Conservation (phyloP, 2,797 vertebrate genomes). For the Merluccius polli region DNA sequence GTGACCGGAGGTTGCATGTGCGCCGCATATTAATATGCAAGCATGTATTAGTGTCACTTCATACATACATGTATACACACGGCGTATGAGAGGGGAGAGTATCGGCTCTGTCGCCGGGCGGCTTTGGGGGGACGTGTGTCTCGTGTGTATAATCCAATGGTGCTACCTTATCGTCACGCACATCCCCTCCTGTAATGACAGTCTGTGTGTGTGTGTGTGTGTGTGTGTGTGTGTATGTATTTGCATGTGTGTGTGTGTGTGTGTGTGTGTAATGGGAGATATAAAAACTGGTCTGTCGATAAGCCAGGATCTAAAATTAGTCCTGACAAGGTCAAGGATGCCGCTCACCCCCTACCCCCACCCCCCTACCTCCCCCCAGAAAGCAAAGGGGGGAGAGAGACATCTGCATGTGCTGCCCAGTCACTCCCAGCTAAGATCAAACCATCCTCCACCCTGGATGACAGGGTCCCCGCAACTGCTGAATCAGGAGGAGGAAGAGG, state of each 20-base stretch:
- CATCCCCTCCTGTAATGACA: too few species aligned
- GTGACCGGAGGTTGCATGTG: too few species aligned
- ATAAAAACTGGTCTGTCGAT: slow-evolving; percentile 68
- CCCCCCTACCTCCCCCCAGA: neutral
- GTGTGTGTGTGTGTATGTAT: neutral
- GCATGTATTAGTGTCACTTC: too few species aligned
- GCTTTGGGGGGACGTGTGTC: too few species aligned
- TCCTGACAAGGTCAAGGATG: slow-evolving; percentile 69
- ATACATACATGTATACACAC: neutral
- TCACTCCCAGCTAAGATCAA: slow-evolving; percentile 68
- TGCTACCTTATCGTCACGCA: too few species aligned
- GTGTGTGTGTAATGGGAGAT: slow-evolving; percentile 62
- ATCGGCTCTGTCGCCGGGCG: too few species aligned
- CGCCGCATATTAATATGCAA: too few species aligned
- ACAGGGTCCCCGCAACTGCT: slow-evolving; percentile 57
- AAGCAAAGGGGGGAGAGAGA: slow-evolving; percentile 60
- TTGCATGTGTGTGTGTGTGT: neutral
- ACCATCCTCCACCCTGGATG: slow-evolving; percentile 51
- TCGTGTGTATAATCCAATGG: too few species aligned
- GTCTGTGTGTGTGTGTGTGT: too few species aligned
- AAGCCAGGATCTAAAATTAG: slow-evolving; percentile 71
- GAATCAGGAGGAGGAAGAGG: slow-evolving; percentile 33
- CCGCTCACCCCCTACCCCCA: slow-evolving; percentile 32
- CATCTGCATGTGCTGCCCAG: slow-evolving; percentile 64
- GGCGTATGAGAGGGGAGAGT: too few species aligned